Conservation (phyloP, 64 coral and sea anemone genomes). For the Orbicella faveolata region DNA sequence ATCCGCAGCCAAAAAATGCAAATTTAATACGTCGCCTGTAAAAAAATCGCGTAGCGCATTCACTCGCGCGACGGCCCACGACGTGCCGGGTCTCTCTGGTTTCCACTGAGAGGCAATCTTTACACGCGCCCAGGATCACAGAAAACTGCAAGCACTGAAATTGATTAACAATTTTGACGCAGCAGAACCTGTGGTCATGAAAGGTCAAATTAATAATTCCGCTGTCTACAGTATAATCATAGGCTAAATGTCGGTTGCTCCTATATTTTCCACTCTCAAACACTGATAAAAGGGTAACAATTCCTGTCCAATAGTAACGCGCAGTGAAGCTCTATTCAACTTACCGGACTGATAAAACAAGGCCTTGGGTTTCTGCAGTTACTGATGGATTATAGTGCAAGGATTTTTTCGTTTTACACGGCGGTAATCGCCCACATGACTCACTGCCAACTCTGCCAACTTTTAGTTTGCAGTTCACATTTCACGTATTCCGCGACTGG, state of each 20-base stretch:
- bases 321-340: not conserved
- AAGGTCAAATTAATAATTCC: conserved; percentile 33
- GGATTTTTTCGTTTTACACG: not conserved
- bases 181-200: conserved; percentile 20
- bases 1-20: conserved; percentile 20
- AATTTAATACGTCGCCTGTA: conserved; percentile 17
- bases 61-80: conserved; percentile 9
- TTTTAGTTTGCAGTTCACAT: conserved; percentile 28
- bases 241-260: not conserved
- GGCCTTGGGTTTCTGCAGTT: not conserved
- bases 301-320: not conserved
- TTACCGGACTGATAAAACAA: not conserved
- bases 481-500: conserved; percentile 21
- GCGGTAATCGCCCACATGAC: conserved; percentile 10
- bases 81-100: not conserved
- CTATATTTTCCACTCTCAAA: not conserved
- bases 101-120: not conserved
- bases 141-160: not conserved
- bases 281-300: not conserved
- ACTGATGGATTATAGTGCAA: not conserved
- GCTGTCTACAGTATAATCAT: not conserved
- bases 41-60: not conserved
- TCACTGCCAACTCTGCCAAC: not conserved
- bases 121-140: not conserved
- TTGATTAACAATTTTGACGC: not conserved